A percentile compares a stretch with the other conserved stretches of the same genome.
These are phyloP conservation scores for Tragelaphus buxtoni DNA, from an alignment of 2,113 vertebrate genomes.

Conservation along the genomic window DNA sequence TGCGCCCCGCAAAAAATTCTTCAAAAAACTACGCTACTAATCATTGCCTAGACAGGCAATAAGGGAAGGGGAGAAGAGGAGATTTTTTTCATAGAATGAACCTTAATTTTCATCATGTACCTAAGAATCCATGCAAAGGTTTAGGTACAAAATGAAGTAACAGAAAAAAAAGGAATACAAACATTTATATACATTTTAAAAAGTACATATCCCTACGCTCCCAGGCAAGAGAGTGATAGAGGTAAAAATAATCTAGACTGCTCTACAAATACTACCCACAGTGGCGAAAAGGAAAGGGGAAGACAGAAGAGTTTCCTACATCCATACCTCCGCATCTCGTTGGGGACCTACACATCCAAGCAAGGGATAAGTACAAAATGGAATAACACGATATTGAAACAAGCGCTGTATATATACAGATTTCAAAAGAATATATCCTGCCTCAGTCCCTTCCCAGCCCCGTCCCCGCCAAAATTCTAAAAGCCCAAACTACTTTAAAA, in stretches of 20 bases:
- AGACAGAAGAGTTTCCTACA: conserved; percentile 56
- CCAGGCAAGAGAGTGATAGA: not conserved
- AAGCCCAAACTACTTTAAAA: not conserved
- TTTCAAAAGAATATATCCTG: not conserved
- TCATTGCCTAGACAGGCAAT: conserved; percentile 50
- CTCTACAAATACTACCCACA: conserved; percentile 35
- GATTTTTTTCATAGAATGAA: conserved; percentile 70
- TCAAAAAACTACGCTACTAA: not conserved
- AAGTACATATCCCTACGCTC: not conserved
- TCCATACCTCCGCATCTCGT: conserved; percentile 38
- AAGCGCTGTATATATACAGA: conserved; percentile 20
- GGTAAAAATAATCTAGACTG: not conserved
- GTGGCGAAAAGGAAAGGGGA: conserved; percentile 48
- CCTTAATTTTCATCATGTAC: conserved; percentile 57
- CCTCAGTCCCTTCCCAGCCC: not conserved
- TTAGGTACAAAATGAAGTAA: conserved; percentile 57
- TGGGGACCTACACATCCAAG: not conserved
- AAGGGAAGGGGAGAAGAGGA: conserved; percentile 45
- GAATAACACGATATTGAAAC: not conserved
- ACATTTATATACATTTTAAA: conserved; percentile 48
- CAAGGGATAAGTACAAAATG: conserved; percentile 39
- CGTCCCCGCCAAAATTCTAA: not conserved
- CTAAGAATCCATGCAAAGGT: conserved; percentile 33
- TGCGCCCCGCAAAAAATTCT: not conserved
- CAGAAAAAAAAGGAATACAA: conserved; percentile 23